Evolutionary conservation across 1,140 invertebrate genomes (phyloP).

Genomic region (Drosophila prosaltans): DNA sequence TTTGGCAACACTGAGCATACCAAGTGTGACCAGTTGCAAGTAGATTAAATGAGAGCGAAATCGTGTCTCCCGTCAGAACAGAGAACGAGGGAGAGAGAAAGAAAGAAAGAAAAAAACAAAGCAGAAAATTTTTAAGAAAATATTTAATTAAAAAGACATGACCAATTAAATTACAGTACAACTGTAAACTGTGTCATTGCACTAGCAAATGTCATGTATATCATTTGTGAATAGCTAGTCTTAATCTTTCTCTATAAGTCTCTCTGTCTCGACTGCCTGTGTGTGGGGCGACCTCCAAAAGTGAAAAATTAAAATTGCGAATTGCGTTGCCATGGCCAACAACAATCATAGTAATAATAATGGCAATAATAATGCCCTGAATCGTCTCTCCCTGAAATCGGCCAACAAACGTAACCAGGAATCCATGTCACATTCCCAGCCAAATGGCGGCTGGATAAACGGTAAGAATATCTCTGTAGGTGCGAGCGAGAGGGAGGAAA

Average conservation of each 20-base stretch:
- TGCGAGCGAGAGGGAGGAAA: neutral
- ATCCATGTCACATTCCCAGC: constrained; percentile 89
- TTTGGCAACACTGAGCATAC: neutral
- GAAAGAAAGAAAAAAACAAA: constrained; percentile 13
- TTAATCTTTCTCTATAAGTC: neutral
- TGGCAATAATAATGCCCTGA: constrained; percentile 61
- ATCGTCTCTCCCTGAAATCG: constrained; percentile 68
- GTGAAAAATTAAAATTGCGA: constrained; percentile 13
- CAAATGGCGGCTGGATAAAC: constrained; percentile 90
- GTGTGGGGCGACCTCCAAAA: constrained; percentile 1
- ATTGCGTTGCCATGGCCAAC: constrained; percentile 54
- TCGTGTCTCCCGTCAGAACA: neutral
- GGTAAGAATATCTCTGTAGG: constrained; percentile 85
- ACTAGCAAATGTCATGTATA: neutral
- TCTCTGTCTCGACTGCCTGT: neutral
- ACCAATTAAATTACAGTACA: constrained; percentile 10
- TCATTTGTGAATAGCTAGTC: constrained; percentile 9
- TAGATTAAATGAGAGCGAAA: neutral
- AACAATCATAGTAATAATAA: constrained; percentile 57
- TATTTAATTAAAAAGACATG: constrained; percentile 1
- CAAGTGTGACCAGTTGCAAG: neutral
- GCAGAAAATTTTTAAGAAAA: constrained; percentile 12
- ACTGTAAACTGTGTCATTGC: constrained; percentile 9
- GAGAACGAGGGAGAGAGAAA: neutral
- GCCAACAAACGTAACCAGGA: constrained; percentile 77